These are phyloP conservation scores for Stenotaenia linearis DNA, from an alignment of 2,888 invertebrate species.

Conservation along the genomic window DNA sequence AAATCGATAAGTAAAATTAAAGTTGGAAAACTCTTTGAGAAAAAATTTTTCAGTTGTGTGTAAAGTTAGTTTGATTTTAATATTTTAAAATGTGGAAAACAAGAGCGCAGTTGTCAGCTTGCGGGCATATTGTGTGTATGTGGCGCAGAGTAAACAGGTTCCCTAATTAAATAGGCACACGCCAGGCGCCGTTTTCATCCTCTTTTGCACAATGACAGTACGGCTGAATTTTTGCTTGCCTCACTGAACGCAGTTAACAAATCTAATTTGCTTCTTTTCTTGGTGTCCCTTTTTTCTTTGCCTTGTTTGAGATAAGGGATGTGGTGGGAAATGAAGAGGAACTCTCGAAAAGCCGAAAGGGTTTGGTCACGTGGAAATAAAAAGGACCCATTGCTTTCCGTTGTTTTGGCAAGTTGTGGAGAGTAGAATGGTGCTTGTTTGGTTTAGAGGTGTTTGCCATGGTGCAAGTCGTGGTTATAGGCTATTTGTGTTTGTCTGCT, in stretches of 20 bases:
- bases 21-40: no score
- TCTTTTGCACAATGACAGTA: conserved; percentile 26
- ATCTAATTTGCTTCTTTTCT: conserved; percentile 24
- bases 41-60: no score
- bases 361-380: conserved; percentile 23
- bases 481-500: background rate
- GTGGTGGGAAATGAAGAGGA: background rate
- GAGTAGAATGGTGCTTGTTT: background rate
- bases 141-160: conserved; percentile 16
- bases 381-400: background rate
- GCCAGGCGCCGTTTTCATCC: conserved; percentile 21
- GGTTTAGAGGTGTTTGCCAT: background rate
- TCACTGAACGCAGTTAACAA: conserved; percentile 17
- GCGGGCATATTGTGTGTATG: conserved; percentile 8
- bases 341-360: background rate
- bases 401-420: background rate
- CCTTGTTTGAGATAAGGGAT: conserved; percentile 17
- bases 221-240: conserved; percentile 4
- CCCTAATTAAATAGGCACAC: conserved; percentile 20
- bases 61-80: background rate
- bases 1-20: no score
- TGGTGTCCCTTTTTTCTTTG: background rate
- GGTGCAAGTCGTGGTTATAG: conserved; percentile 2
- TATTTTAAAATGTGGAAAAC: background rate
- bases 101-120: background rate